phyloP scores from a whole-genome alignment of 1,140 invertebrate genomes.

The Octopus sinensis region DNA sequence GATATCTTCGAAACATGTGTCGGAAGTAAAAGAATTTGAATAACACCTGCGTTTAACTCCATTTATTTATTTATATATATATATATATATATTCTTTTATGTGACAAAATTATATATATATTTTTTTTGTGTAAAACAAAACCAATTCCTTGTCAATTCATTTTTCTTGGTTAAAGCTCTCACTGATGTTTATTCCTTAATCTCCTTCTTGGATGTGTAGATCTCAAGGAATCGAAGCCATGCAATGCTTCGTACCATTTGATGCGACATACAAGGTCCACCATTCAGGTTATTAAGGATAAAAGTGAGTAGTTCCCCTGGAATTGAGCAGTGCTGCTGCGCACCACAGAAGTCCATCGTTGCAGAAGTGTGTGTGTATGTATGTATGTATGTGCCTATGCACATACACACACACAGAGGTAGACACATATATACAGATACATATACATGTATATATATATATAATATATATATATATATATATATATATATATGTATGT shows the following conservation, averaged over 20 bases:
- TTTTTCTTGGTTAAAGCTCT: background rate
- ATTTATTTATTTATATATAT: no score
- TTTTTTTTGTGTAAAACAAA: background rate
- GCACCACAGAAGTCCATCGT: constrained; percentile 1
- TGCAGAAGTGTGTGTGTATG: background rate
- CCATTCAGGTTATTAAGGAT: constrained; percentile 16
- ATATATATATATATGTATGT: background rate
- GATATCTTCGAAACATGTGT: no score
- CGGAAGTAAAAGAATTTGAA: no score
- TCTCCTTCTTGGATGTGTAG: constrained; percentile 16
- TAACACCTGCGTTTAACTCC: no score
- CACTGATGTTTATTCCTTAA: background rate
- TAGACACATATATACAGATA: background rate
- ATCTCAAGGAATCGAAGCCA: constrained; percentile 25
- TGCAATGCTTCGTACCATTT: constrained; percentile 26
- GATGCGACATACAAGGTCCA: constrained; percentile 23
- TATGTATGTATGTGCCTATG: background rate
- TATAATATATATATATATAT: background rate
- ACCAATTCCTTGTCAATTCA: no score
- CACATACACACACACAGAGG: no score
- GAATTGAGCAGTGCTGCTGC: background rate
- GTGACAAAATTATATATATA: background rate
- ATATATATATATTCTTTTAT: background rate
- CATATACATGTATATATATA: background rate
- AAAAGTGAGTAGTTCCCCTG: constrained; percentile 14